Base-by-base conservation (phyloP, 1,140 invertebrate species). In the Probaryconus sp. region DNA sequence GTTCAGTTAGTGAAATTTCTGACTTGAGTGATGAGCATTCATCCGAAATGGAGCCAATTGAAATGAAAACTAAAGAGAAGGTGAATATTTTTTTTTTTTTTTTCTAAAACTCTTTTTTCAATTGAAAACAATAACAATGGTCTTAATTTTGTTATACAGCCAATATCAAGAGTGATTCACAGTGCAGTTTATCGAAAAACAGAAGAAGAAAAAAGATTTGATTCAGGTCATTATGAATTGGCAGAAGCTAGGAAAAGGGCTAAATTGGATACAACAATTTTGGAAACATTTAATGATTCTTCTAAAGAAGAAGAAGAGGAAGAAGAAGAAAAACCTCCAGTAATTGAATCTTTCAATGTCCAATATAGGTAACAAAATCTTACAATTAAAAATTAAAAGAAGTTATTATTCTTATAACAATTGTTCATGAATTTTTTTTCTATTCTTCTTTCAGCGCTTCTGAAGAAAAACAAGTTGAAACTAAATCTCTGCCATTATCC, bases 181-280 rank as follows among this genome's bases (percentile, higher is more conserved):
- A 80, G 70, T 48, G 45, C 56, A 3, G 70, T 82, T 40, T 30
- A 69, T 38, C 77, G 72, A 13, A 88, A 86, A 70, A 78, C 78
- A 28, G 90, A 91, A 74, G 89, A 91, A 70, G 92, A 93, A 72
- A 88, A 85, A 42, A 92, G 91, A 89, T 77, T 90, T 21, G 92
- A 93, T 87, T 93, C 92, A 4, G 92, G 92, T 67, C 89, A 90
- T 78, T 92, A 91, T 78, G 92, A 93, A 42, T 76, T 92, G 33
- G 69, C 80, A 14, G 90, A 85, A 76, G 87, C 76, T 18, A 84
- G 86, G 80, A 86, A 83, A 73, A 83, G 83, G 65, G 78, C 76
- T n/a, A 80, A 47, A 71, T 74, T 81, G 40, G 81, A 77, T 67
- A 83, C 75, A 63, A 84, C 78, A 76, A 83, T 79, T 78, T 72